A percentile compares a stretch with the other conserved stretches of the same genome.
phyloP scores from a whole-genome alignment of 2,113 vertebrate genomes.

The Sebastes fasciatus region DNA sequence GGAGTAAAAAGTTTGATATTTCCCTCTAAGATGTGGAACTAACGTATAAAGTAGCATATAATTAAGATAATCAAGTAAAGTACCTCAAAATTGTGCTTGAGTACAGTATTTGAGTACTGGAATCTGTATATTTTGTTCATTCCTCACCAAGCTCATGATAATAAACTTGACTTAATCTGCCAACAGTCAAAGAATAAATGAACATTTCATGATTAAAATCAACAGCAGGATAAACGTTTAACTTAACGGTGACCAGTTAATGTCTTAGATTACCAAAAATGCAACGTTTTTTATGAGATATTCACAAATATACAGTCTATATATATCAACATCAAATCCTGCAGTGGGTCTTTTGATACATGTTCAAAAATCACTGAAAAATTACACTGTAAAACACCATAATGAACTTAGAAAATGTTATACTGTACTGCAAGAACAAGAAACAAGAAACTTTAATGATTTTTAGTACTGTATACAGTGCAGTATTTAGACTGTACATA shows the following conservation, averaged over 20 bases:
- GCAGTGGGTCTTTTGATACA: background rate
- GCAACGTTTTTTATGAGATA: background rate
- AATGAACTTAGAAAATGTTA: background rate
- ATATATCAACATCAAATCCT: background rate
- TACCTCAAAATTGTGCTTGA: background rate
- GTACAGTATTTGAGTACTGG: background rate
- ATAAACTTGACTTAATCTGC: background rate
- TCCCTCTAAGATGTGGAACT: background rate
- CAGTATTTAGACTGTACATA: background rate
- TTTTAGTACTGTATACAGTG: background rate
- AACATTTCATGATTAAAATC: background rate
- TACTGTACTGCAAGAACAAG: too few relatives aligned
- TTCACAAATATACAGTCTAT: background rate
- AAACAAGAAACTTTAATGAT: background rate
- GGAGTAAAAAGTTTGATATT: background rate
- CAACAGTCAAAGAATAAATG: background rate
- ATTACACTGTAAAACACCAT: background rate
- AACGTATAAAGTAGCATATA: background rate
- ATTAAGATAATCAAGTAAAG: background rate
- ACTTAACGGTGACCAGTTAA: background rate
- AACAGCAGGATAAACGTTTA: background rate
- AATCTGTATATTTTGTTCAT: background rate
- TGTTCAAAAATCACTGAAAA: background rate
- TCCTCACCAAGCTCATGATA: background rate
- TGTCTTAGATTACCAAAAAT: background rate